phyloP scores from a whole-genome alignment of 2,113 vertebrate genomes.

The Tragelaphus scriptus region DNA sequence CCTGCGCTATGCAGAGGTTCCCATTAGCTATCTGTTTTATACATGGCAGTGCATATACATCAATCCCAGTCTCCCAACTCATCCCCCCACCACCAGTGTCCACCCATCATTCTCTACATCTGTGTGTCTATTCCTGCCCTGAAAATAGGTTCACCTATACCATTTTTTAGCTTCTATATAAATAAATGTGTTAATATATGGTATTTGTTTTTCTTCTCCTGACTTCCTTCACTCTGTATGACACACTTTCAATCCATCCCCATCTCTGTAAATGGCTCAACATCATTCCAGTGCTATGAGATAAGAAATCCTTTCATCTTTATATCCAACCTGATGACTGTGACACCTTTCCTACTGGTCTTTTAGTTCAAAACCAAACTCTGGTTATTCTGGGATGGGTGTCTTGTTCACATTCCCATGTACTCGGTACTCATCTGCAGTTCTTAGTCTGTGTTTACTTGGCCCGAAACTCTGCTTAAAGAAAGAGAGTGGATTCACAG shows the following conservation, averaged over 20 bases:
- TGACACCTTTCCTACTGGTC: neutral
- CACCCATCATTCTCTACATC: neutral
- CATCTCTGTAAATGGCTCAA: neutral
- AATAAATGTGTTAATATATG: neutral
- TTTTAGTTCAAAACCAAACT: neutral
- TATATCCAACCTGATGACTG: neutral
- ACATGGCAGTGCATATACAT: neutral
- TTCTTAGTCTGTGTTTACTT: constrained; percentile 64
- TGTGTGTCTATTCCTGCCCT: neutral
- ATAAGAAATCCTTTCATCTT: neutral
- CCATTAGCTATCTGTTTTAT: neutral
- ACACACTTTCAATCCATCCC: neutral
- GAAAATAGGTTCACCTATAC: neutral
- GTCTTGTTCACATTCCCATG: constrained; percentile 55
- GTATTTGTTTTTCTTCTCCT: neutral
- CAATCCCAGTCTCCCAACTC: neutral
- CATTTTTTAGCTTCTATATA: neutral
- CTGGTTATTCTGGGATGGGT: constrained; percentile 1
- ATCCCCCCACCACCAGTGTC: neutral
- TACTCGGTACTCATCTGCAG: constrained; percentile 34
- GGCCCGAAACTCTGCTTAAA: constrained; percentile 63
- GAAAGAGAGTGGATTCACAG: constrained; percentile 63
- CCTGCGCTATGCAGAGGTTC: neutral
- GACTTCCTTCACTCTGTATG: neutral
- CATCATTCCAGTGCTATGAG: neutral